Percentiles rank a stretch among this genome's conserved stretches.
These are phyloP conservation scores for Dromococcyx pavoninus DNA, from an alignment of 2,797 vertebrate species.

Conservation along the genomic window DNA sequence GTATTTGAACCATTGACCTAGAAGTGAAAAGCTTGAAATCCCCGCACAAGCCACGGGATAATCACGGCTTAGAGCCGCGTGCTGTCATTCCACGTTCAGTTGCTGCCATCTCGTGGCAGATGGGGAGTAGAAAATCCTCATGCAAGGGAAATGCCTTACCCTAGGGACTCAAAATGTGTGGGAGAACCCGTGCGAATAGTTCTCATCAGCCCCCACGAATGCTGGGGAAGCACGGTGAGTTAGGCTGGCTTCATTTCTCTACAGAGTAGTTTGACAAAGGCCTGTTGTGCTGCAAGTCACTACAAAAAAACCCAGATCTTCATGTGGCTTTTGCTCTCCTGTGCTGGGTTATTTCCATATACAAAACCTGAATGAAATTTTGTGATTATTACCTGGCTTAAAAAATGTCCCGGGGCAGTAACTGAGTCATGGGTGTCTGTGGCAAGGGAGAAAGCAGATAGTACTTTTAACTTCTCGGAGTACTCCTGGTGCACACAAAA, in stretches of 20 bases:
- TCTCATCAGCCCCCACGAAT: background rate
- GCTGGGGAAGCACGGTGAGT: background rate
- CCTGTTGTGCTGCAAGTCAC: background rate
- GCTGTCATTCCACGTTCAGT: background rate
- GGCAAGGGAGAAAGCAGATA: background rate
- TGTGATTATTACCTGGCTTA: background rate
- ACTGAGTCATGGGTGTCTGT: background rate
- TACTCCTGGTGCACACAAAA: background rate
- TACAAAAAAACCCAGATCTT: background rate
- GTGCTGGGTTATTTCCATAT: background rate
- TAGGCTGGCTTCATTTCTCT: background rate
- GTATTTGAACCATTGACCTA: slow-evolving; percentile 43
- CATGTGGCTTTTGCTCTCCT: background rate
- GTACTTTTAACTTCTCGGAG: background rate
- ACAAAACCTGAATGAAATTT: background rate
- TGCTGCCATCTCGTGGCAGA: slow-evolving; percentile 65
- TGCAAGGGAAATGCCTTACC: background rate
- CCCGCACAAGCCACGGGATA: background rate
- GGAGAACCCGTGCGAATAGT: background rate
- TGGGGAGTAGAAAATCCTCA: background rate
- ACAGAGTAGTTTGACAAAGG: background rate
- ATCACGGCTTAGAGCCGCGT: background rate
- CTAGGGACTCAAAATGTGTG: background rate
- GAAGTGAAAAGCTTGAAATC: slow-evolving; percentile 37
- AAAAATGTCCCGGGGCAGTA: background rate